Percentiles rank a stretch among this genome's conserved stretches.
Conservation (phyloP, 2,888 invertebrate species). For the Pocota personata region DNA sequence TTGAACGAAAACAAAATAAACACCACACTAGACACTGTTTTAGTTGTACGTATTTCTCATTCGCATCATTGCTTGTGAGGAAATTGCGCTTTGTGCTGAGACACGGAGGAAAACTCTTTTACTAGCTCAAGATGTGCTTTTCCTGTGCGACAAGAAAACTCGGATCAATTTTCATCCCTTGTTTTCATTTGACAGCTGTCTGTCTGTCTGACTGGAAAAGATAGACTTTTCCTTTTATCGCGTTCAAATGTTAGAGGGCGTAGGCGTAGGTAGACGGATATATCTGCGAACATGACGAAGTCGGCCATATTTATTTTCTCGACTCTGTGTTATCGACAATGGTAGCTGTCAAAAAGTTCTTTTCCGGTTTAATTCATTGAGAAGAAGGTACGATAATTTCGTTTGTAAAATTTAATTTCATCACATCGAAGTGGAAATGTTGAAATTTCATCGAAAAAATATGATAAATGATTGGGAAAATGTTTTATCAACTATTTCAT, state of each 20-base stretch:
- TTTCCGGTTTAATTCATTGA: conserved; percentile 82
- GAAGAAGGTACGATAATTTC: conserved; percentile 80
- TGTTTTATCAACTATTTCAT: conserved; percentile 14
- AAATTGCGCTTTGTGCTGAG: conserved; percentile 62
- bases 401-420: conserved; percentile 75
- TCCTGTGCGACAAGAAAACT: conserved; percentile 59
- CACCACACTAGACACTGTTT: conserved; percentile 19
- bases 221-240: conserved; percentile 29
- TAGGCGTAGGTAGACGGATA: neutral
- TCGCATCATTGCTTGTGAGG: conserved; percentile 15
- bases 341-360: conserved; percentile 79
- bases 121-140: conserved; percentile 73
- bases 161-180: conserved; percentile 73
- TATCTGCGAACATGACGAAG: neutral
- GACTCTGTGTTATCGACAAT: conserved; percentile 56
- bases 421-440: conserved; percentile 77
- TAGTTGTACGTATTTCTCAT: conserved; percentile 37
- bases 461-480: conserved; percentile 64
- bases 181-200: conserved; percentile 64
- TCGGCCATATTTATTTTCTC: neutral
- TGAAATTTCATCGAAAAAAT: conserved; percentile 20
- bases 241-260: conserved; percentile 20
- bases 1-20: conserved; percentile 1
- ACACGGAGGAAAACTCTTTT: conserved; percentile 64
- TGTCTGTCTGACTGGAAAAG: conserved; percentile 22